phyloP scores from a whole-genome alignment of 2,888 invertebrate species.

The Epinotia bilunana region DNA sequence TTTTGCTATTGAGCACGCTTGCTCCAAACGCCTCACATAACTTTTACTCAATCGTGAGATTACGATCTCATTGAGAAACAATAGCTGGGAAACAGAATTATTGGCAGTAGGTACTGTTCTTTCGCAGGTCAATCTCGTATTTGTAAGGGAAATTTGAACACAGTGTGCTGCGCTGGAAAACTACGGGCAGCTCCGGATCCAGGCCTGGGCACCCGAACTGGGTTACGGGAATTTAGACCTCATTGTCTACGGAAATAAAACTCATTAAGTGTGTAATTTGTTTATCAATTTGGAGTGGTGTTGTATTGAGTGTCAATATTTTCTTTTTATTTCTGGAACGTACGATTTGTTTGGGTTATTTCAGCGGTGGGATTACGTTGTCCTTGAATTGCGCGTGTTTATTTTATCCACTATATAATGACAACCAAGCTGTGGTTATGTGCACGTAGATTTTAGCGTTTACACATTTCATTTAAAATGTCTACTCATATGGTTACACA shows the following conservation, averaged over 20 bases:
- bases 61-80: neutral
- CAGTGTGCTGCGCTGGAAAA: constrained; percentile 51
- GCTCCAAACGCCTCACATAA: too few species aligned
- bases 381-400: neutral
- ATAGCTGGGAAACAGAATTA: neutral
- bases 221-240: constrained; percentile 66
- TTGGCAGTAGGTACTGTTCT: neutral
- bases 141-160: constrained; percentile 43
- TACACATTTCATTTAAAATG: neutral
- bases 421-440: neutral
- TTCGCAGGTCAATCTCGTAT: constrained; percentile 3
- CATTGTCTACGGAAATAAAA: constrained; percentile 62
- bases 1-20: neutral
- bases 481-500: neutral
- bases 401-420: neutral
- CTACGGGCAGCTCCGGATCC: constrained; percentile 37
- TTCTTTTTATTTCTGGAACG: constrained; percentile 35
- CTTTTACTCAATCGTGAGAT: neutral
- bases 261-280: constrained; percentile 67
- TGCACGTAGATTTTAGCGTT: neutral
- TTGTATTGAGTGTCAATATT: constrained; percentile 45
- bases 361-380: neutral
- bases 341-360: constrained; percentile 32
- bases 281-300: constrained; percentile 60
- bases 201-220: constrained; percentile 51